Evolutionary conservation across 2,113 vertebrate genomes (phyloP).

Genomic region (Platichthys flesus): DNA sequence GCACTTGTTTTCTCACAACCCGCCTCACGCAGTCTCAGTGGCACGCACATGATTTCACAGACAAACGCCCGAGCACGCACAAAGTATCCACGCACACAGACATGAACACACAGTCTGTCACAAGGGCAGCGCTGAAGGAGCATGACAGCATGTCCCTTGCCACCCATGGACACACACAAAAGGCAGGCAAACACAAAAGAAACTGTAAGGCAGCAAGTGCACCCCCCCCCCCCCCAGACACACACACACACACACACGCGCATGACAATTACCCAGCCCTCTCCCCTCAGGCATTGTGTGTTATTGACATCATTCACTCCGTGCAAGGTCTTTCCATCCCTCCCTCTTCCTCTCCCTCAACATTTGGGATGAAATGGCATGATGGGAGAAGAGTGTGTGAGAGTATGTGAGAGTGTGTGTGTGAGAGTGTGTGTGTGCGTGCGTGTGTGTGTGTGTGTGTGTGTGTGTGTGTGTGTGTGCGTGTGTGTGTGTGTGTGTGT

Average conservation of each 20-base stretch:
- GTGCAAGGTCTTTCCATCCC: slow-evolving; percentile 68
- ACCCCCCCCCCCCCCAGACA: too few relatives aligned
- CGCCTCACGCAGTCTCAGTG: slow-evolving; percentile 48
- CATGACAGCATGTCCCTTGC: slow-evolving; percentile 69
- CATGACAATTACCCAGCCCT: slow-evolving; percentile 51
- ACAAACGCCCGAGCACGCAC: slow-evolving; percentile 35
- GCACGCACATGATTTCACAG: slow-evolving; percentile 65
- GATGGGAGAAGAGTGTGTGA: slow-evolving; percentile 60
- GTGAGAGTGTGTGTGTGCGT: slow-evolving; percentile 29
- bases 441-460: too few relatives aligned
- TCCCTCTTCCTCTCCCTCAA: slow-evolving; percentile 25
- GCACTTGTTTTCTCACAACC: slow-evolving; percentile 63
- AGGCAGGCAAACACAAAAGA: slow-evolving; percentile 65
- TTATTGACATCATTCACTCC: slow-evolving; percentile 75
- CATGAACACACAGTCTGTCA: slow-evolving; percentile 27
- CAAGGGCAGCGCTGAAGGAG: slow-evolving; percentile 57
- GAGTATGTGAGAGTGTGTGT: slow-evolving; percentile 46
- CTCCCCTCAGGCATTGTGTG: slow-evolving; percentile 59
- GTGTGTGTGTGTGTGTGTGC: too few relatives aligned
- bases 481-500: too few relatives aligned
- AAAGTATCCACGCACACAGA: neutral
- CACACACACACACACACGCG: slow-evolving; percentile 24
- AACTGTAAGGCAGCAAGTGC: slow-evolving; percentile 48
- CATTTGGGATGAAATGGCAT: slow-evolving; percentile 71
- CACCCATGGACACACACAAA: slow-evolving; percentile 72